These are phyloP conservation scores for Sebastiscus tertius DNA, from an alignment of 2,797 vertebrate species.

Conservation along the genomic window DNA sequence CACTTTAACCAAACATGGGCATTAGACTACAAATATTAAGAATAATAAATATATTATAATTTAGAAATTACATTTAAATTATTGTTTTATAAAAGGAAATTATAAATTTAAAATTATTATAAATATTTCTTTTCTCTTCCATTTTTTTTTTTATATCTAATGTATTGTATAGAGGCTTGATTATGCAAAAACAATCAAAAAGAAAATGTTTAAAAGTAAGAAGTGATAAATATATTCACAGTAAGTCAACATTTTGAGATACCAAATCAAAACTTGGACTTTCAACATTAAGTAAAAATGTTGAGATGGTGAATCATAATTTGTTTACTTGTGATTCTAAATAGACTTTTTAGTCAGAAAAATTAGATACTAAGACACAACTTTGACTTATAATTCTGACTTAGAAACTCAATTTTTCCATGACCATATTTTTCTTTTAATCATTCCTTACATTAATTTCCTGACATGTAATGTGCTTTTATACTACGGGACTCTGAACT, in stretches of 20 bases:
- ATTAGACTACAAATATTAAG: background rate
- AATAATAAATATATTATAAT: background rate
- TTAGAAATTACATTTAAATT: too few species aligned
- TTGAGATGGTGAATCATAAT: background rate
- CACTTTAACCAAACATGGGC: background rate
- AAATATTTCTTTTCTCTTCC: too few species aligned
- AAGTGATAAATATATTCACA: background rate
- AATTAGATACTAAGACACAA: background rate
- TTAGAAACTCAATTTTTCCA: background rate
- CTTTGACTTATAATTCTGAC: background rate
- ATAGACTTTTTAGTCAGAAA: background rate
- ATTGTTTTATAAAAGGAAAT: too few species aligned
- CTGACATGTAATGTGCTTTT: background rate
- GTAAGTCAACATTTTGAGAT: background rate
- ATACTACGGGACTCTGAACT: background rate
- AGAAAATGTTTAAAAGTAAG: background rate
- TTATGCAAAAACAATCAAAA: background rate
- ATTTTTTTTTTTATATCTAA: too few species aligned
- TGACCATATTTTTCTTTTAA: too few species aligned
- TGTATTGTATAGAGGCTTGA: background rate
- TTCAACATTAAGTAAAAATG: background rate
- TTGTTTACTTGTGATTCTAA: background rate
- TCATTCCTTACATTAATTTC: background rate
- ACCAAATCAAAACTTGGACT: background rate
- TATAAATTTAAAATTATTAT: too few species aligned